Percentiles rank a stretch among this genome's conserved stretches.
These are phyloP conservation scores for Lepilemur septentrionalis DNA, from an alignment of 2,797 vertebrate species.

Conservation along the genomic window DNA sequence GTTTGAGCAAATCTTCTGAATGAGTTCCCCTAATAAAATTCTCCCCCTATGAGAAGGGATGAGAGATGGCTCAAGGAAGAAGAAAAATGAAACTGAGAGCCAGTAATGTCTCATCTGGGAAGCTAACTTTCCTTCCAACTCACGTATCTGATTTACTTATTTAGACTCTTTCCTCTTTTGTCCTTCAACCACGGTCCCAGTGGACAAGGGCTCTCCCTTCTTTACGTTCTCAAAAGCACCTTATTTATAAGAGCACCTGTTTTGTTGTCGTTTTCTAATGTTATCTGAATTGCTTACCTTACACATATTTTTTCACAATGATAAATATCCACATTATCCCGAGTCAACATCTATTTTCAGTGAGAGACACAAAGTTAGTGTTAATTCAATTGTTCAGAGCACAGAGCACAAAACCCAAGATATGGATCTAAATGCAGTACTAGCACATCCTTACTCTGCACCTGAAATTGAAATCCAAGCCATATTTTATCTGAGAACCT, in stretches of 20 bases:
- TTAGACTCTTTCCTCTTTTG: not conserved
- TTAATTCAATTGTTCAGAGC: conserved; percentile 8
- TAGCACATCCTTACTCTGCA: not conserved
- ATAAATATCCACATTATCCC: conserved; percentile 31
- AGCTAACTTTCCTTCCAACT: not conserved
- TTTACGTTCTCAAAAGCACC: conserved; percentile 18
- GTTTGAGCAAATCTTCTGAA: conserved; percentile 34
- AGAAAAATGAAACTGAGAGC: not conserved
- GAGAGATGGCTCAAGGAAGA: not conserved
- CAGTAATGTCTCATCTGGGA: not conserved
- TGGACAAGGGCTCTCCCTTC: not conserved
- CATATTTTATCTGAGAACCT: conserved; percentile 39
- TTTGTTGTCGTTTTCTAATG: not conserved
- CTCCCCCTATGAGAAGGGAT: not conserved
- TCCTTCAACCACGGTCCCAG: not conserved
- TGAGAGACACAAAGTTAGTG: not conserved
- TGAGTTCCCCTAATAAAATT: not conserved
- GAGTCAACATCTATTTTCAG: conserved; percentile 40
- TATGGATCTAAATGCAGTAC: conserved; percentile 29
- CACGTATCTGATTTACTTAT: not conserved
- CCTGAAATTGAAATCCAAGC: conserved; percentile 24
- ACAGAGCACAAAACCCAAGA: conserved; percentile 40
- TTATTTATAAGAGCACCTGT: conserved; percentile 23
- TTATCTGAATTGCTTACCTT: conserved; percentile 42
- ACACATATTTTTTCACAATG: not conserved